Conservation (phyloP, 2,797 vertebrate genomes). For the Sebastes variabilis region DNA sequence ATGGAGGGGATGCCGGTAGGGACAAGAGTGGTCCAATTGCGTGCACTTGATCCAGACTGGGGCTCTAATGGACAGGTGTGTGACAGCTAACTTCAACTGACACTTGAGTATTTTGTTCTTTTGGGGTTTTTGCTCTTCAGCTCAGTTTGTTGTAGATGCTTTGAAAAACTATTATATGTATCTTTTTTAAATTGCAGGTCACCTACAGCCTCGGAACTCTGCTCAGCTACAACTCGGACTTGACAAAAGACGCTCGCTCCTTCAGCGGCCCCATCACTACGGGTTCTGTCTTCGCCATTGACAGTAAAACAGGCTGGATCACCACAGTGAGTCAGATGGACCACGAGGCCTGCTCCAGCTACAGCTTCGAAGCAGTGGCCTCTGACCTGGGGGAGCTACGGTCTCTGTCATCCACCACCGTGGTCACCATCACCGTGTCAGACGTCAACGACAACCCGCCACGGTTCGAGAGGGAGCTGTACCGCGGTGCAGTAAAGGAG, state of each 20-base stretch:
- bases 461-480: conserved; percentile 90
- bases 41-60: conserved; percentile 92
- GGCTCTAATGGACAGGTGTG: conserved; percentile 93
- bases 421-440: conserved; percentile 89
- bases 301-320: conserved; percentile 96
- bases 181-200: conserved; percentile 71
- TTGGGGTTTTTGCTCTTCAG: not conserved
- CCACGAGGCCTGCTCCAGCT: conserved; percentile 88
- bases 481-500: conserved; percentile 93
- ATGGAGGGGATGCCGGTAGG: conserved; percentile 94
- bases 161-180: not conserved
- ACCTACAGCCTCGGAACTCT: conserved; percentile 87
- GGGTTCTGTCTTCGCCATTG: conserved; percentile 86
- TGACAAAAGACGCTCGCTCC: conserved; percentile 37
- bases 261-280: conserved; percentile 3
- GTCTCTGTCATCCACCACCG: conserved; percentile 86
- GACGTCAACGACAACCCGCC: conserved; percentile 97
- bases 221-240: conserved; percentile 74
- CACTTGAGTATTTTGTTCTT: not conserved
- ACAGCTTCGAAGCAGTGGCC: conserved; percentile 88
- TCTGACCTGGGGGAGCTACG: conserved; percentile 89
- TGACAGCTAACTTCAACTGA: conserved; percentile 48
- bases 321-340: conserved; percentile 90
- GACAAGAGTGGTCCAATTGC: conserved; percentile 90
- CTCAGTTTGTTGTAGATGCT: not conserved